phyloP scores from a whole-genome alignment of 2,888 invertebrate genomes.

The Phalera bucephala region DNA sequence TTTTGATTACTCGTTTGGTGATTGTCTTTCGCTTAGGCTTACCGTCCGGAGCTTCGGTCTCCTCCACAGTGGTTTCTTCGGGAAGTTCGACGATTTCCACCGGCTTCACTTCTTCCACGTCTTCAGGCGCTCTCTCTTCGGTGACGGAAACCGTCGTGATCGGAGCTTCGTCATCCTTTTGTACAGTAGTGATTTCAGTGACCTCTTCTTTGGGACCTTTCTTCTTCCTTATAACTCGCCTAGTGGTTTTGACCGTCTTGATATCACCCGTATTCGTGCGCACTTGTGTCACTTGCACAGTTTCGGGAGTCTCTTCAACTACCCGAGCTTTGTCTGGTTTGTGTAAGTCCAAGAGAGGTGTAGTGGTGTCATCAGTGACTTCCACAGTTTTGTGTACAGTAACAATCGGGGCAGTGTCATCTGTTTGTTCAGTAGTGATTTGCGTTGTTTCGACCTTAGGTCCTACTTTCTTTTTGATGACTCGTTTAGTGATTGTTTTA shows the following conservation, averaged over 20 bases:
- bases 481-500: slow-evolving; percentile 35
- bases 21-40: slow-evolving; percentile 24
- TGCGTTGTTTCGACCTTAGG: slow-evolving; percentile 44
- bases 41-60: slow-evolving; percentile 46
- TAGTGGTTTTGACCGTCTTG: slow-evolving; percentile 54
- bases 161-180: slow-evolving; percentile 57
- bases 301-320: slow-evolving; percentile 22
- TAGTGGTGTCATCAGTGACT: slow-evolving; percentile 35
- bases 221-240: slow-evolving; percentile 36
- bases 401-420: slow-evolving; percentile 62
- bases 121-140: slow-evolving; percentile 54
- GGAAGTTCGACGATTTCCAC: slow-evolving; percentile 44
- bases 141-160: slow-evolving; percentile 46
- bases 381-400: slow-evolving; percentile 55
- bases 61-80: slow-evolving; percentile 39
- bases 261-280: slow-evolving; percentile 41
- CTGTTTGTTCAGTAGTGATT: slow-evolving; percentile 60
- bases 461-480: slow-evolving; percentile 60
- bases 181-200: slow-evolving; percentile 65
- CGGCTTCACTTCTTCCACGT: slow-evolving; percentile 41
- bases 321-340: slow-evolving; percentile 36
- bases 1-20: slow-evolving; percentile 19
- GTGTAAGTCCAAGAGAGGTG: slow-evolving; percentile 16
- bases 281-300: slow-evolving; percentile 18
- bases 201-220: slow-evolving; percentile 64